phyloP scores from a whole-genome alignment of 2,888 invertebrate species.

The Drosophila anomelani region DNA sequence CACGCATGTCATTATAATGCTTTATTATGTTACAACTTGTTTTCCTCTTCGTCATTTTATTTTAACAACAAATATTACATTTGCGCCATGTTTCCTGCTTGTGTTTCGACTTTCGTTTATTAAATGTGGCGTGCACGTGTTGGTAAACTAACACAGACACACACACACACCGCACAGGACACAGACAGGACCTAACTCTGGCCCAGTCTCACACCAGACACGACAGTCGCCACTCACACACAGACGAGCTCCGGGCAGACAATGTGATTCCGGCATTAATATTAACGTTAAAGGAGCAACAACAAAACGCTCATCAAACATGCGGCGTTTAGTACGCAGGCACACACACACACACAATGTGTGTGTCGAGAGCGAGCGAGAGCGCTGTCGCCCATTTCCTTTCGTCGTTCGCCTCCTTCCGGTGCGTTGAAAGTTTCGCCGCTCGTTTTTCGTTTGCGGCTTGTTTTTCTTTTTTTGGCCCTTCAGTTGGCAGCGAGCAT shows the following conservation, averaged over 20 bases:
- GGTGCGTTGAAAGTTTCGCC: conserved; percentile 66
- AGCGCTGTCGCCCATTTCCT: conserved; percentile 52
- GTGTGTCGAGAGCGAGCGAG: conserved; percentile 45
- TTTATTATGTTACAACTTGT: conserved; percentile 49
- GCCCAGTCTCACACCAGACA: conserved; percentile 21
- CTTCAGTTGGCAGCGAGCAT: conserved; percentile 69
- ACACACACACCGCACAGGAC: conserved; percentile 17
- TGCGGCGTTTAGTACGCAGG: conserved; percentile 63
- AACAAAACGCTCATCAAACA: conserved; percentile 71
- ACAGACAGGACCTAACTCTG: conserved; percentile 12
- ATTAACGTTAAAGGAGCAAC: conserved; percentile 67
- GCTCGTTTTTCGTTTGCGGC: conserved; percentile 49
- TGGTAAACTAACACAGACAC: conserved; percentile 62
- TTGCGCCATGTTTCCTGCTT: conserved; percentile 61
- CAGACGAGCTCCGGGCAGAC: conserved; percentile 57
- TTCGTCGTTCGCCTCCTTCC: conserved; percentile 68
- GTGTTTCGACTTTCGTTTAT: conserved; percentile 58
- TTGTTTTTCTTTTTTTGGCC: conserved; percentile 40
- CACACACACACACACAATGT: conserved; percentile 39
- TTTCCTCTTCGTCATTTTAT: conserved; percentile 56
- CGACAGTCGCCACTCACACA: conserved; percentile 41
- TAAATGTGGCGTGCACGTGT: conserved; percentile 77
- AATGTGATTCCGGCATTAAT: conserved; percentile 70
- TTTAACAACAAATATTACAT: conserved; percentile 72
- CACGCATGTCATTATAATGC: not conserved